Conservation (phyloP, 2,113 vertebrate genomes). For the Melanerpes formicivorus region DNA sequence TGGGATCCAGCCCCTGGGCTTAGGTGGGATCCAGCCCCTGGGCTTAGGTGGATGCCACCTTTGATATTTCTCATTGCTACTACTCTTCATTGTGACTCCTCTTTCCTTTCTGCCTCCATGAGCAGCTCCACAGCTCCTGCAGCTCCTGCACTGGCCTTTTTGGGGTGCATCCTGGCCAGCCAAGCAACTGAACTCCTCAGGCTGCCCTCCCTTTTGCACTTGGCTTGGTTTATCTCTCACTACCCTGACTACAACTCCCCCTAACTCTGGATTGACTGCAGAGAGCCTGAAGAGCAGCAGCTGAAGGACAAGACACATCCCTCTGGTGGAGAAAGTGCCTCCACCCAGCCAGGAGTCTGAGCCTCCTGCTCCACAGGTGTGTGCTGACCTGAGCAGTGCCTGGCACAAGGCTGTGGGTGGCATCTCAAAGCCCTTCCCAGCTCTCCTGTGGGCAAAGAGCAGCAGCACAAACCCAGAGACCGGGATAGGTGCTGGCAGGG, state of each 20-base stretch:
- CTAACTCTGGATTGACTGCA: accelerated
- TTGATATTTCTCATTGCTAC: neutral
- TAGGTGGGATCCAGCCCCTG: too few species aligned
- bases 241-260: neutral
- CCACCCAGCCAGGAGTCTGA: neutral
- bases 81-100: neutral
- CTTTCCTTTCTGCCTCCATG: neutral
- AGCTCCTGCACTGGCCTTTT: neutral
- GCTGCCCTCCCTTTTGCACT: neutral
- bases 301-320: neutral
- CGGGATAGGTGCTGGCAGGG: neutral
- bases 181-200: neutral
- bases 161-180: neutral
- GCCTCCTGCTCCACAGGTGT: neutral
- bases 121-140: neutral
- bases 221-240: neutral
- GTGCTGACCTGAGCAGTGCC: neutral
- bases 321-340: neutral
- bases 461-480: neutral
- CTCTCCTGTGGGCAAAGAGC: neutral
- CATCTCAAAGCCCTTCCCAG: neutral
- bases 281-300: accelerated
- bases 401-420: accelerated
- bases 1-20: too few species aligned
- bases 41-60: neutral